Evolutionary conservation across 1,140 invertebrate genomes (phyloP), one percentile per base, ranked within the genome.

Genomic region (Potamilus streckersoni): DNA sequence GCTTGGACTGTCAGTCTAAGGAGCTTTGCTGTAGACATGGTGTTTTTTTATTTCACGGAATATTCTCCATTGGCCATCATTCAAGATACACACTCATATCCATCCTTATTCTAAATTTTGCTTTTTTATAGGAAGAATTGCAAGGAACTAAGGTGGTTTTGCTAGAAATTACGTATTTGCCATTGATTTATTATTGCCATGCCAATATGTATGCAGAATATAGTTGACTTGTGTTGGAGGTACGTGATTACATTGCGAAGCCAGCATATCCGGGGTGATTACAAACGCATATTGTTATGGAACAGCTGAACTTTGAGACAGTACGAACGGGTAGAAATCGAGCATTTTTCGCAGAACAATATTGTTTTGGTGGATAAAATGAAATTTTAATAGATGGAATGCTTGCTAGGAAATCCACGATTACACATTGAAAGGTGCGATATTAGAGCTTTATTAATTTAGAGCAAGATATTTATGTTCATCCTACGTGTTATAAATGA

Each of bases 41-140:
- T 80, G 12, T 69, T 78, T 11, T 88, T 82, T 68, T 79, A 82
- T 23, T 38, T 72, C n/a, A 74, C 82, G 87, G 87, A 65, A 71
- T 85, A 19, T 79, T 83, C 61, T 61, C 84, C 14, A 38, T 84
- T 17, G 85, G 87, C 72, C 67, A 77, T 16, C 87, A 81, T 68
- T 78, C 82, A 2, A 74, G 86, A 14, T 89, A 86, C 74, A 85
- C 82, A 8, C 71, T 87, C 27, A 85, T 82, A 5, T 86, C 86
- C 1, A 87, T 87, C 69, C 23, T 83, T 17, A 86, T 87, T 15
- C 38, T 88, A 0, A 76, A 86, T 69, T 66, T 87, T 20, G 85
- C 83, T 17, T 73, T 87, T 5, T 66, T 67, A 55, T 23, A 31
- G 87, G 87, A 64, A 83, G 76, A 74, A 74, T 86, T 16, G n/a